phyloP scores from a whole-genome alignment of 30 jellyfish, hydroid and myxozoan genomes.

The Mastigias papua region DNA sequence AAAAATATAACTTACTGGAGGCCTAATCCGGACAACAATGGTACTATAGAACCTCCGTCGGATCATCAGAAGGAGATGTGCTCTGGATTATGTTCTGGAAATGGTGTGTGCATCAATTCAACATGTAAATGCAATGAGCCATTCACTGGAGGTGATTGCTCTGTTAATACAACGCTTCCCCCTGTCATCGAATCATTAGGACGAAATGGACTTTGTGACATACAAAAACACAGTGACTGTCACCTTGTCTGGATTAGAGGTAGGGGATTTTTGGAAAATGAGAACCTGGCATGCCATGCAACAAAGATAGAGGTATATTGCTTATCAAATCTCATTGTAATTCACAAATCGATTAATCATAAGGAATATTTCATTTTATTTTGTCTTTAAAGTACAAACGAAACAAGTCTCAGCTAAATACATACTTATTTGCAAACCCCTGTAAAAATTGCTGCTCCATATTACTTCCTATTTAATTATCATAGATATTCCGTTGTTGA shows the following conservation, averaged over 20 bases:
- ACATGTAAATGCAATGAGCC: slow-evolving; percentile 69
- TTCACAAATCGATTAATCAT: not conserved
- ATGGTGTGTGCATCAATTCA: slow-evolving; percentile 78
- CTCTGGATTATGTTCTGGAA: slow-evolving; percentile 75
- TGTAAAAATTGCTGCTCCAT: not conserved
- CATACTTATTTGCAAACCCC: not conserved
- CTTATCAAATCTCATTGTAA: not conserved
- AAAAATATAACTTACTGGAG: slow-evolving; percentile 58
- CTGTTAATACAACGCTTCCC: slow-evolving; percentile 24
- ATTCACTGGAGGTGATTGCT: slow-evolving; percentile 79
- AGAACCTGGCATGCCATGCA: slow-evolving; percentile 59
- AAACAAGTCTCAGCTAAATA: not conserved
- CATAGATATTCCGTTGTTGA: not conserved
- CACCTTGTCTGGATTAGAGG: slow-evolving; percentile 72
- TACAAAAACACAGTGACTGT: slow-evolving; percentile 64
- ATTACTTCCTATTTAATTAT: not conserved
- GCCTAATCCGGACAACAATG: slow-evolving; percentile 22
- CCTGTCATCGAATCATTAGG: slow-evolving; percentile 66
- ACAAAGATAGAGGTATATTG: slow-evolving; percentile 63
- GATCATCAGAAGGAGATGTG: slow-evolving; percentile 69
- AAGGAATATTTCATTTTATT: not conserved
- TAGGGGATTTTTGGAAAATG: slow-evolving; percentile 58
- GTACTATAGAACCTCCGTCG: slow-evolving; percentile 61
- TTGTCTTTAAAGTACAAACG: not conserved
- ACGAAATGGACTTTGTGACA: slow-evolving; percentile 72